Evolutionary conservation across 92 coral and sea anemone genomes (phyloP), one percentile per base, ranked within the genome.

Genomic region (Palythoa grandiflora): DNA sequence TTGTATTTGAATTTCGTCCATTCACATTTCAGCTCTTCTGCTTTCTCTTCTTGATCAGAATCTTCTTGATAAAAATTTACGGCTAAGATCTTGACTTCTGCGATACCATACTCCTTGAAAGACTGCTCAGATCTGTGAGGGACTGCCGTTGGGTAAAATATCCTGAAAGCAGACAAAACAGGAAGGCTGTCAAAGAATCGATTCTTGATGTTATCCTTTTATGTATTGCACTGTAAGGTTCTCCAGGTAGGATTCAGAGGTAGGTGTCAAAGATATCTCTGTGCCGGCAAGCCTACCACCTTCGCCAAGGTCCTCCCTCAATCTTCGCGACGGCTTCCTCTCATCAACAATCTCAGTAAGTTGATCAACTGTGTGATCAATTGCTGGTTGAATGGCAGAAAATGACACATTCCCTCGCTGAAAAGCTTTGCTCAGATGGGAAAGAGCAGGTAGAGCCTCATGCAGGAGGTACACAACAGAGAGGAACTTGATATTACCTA

Each of bases 1-100:
- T 94, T 89, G 88, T 87, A 91, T 63, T 92, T 92, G 38, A 90
- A 89, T 71, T 92, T 92, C 83, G 79, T 84, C 95, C 95, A 92
- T 87, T 92, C 89, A 37, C 94, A 92, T 71, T 75, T 44, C 60
- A 92, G 53, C 87, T 92, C 92, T 70, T 92, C 92, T 51, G 78
- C 74, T 88, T 89, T 71, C 78, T 91, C 94, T 78, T 61, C 84
- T 38, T 83, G 35, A 59, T 80, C 84, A 14, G 68, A 15, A 50
- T 63, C 84, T 5, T 50, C 90, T 40, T 61, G 68, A 75, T 87
- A 91, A 87, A 91, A 91, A 83, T 92, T 86, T 6, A 8, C 94
- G 14, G 90, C 94, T 65, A 92, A 73, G 55, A 55, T 85, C 37
- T 86, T 75, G 84, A 92, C 73, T 55, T 92, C 90, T 60, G 73